A percentile compares a stretch with the other conserved stretches of the same genome.
These are phyloP conservation scores for Nasonia giraulti DNA, from an alignment of 1,140 invertebrate genomes.

Conservation along the genomic window DNA sequence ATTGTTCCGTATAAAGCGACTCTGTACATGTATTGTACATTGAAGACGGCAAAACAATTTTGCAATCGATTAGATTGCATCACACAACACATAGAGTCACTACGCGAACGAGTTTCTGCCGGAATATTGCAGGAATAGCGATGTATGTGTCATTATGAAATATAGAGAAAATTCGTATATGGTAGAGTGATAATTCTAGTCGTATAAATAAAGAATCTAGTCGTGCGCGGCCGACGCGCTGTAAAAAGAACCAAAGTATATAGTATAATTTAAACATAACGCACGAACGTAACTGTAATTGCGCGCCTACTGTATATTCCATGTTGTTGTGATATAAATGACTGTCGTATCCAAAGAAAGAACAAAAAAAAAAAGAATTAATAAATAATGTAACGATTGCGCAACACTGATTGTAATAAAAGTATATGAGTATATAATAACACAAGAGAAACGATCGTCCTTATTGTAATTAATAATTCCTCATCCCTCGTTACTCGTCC, in stretches of 20 bases:
- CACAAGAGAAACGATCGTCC: neutral
- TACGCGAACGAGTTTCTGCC: too few relatives aligned
- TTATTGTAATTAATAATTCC: neutral
- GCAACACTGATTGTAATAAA: slow-evolving; percentile 69
- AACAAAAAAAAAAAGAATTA: slow-evolving; percentile 47
- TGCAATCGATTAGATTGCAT: too few relatives aligned
- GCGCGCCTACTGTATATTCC: slow-evolving; percentile 67
- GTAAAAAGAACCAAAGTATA: slow-evolving; percentile 55
- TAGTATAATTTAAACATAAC: neutral
- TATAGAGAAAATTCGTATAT: slow-evolving; percentile 24
- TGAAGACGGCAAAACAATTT: neutral
- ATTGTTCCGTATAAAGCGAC: neutral
- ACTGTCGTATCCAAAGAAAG: slow-evolving; percentile 61
- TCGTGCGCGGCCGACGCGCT: slow-evolving; percentile 23
- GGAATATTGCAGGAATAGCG: too few relatives aligned
- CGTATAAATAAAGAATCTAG: slow-evolving; percentile 17
- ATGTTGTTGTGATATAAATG: slow-evolving; percentile 69
- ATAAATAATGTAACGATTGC: slow-evolving; percentile 62
- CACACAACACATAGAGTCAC: too few relatives aligned
- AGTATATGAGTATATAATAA: slow-evolving; percentile 48
- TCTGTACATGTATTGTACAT: slow-evolving; percentile 8
- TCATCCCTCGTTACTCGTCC: neutral
- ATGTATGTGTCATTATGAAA: neutral
- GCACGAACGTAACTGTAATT: slow-evolving; percentile 13
- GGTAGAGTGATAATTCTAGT: slow-evolving; percentile 39